Evolutionary conservation across 1,140 invertebrate genomes (phyloP), one percentile per base, ranked within the genome.

Genomic region (Dinothrombium tinctorium): DNA sequence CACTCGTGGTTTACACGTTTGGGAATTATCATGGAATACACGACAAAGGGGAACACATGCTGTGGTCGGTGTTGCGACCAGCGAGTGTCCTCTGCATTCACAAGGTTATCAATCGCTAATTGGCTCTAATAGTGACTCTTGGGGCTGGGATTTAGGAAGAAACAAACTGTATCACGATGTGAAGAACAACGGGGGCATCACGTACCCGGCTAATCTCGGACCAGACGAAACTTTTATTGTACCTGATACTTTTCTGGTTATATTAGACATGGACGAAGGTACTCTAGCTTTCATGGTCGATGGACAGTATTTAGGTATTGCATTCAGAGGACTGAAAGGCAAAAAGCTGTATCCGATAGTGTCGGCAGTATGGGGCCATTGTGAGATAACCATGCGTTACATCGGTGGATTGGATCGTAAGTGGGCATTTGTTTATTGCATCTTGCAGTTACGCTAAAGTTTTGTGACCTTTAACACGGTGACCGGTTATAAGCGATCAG

Each of bases 211-310:
- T 25, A 68, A 89, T 44, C 67, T 92, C 36, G 84, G 86, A 62
- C 74, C 82, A 42, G 87, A 95, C 59, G 84, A 94, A 62, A 86
- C 83, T 48, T 95, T 95, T 66, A 74, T 90, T 54, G 87, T 96
- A 52, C 90, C 89, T 50, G 90, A 96, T 60, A 82, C 79, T 63
- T 84, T 98, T 64, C 71, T 90, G 52, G 86, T 94, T 51, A 83
- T 98, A 44, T 67, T 99, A 49, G 92, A 99, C 61, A 98, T 98
- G 90, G 90, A 98, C 62, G 90, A 98, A 63, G 92, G 92, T 46
- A 94, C 87, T 38, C 66, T 99, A 56, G 80, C 86, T 53, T 99
- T 95, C 67, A 81, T 95, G 49, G 89, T 94, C 8, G 87, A 96
- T 59, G 83, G 84, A 49, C 82, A 92, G 62, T 99, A 94, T 64